Conservation (phyloP, 1,140 invertebrate genomes). For the Solenopsis fugax region DNA sequence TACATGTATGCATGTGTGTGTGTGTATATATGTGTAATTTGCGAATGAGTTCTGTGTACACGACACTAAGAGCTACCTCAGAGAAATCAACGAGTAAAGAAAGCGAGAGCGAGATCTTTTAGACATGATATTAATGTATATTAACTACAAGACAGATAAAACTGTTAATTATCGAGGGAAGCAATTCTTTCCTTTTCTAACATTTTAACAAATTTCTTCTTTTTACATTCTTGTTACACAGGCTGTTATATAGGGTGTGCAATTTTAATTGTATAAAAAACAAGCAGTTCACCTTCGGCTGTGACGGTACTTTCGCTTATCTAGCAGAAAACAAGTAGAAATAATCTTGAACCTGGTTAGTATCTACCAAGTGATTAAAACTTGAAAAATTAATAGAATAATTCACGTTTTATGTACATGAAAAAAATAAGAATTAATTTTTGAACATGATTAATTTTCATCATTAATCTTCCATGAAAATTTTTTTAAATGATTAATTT, state of each 20-base stretch:
- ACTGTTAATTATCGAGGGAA: slow-evolving; percentile 2
- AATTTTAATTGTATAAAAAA: slow-evolving; percentile 33
- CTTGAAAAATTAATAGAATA: neutral
- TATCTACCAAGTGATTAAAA: neutral
- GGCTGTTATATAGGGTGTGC: neutral
- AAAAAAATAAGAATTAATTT: slow-evolving; percentile 21
- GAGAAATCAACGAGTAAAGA: slow-evolving; percentile 6
- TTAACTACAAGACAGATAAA: neutral
- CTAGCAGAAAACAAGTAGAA: slow-evolving; percentile 1
- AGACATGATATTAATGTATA: slow-evolving; percentile 7
- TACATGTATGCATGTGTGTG: neutral
- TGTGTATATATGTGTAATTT: neutral
- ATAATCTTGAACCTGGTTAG: neutral
- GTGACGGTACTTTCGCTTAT: slow-evolving; percentile 16
- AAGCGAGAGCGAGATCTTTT: slow-evolving; percentile 5
- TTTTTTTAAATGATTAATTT: neutral
- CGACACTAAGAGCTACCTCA: neutral
- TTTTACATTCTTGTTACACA: neutral
- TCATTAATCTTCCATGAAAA: neutral
- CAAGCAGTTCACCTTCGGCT: slow-evolving; percentile 5
- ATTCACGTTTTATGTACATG: neutral
- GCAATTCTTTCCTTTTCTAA: neutral
- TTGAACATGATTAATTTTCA: neutral
- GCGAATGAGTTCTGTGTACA: neutral
- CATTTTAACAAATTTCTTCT: neutral